A percentile compares a stretch with the other conserved stretches of the same genome.
Conservation (phyloP, 2,113 vertebrate species). For the Romanogobio albipinnatus region DNA sequence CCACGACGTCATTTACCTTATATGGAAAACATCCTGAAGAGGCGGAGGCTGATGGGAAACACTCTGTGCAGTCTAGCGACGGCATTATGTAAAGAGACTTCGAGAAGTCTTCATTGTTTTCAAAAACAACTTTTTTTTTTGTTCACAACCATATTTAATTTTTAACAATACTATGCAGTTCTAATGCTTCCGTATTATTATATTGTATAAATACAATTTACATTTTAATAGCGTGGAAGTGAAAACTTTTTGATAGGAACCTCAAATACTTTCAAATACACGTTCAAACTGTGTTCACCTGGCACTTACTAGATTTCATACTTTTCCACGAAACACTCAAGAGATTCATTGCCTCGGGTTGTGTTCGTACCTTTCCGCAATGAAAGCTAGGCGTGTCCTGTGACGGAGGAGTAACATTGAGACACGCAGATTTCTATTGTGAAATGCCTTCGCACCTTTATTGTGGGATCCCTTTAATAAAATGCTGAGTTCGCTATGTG, state of each 20-base stretch:
- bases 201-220: neutral
- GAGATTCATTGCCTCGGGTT: neutral
- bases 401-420: neutral
- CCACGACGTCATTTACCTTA: slow-evolving; percentile 78
- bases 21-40: slow-evolving; percentile 79
- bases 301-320: neutral
- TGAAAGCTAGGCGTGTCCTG: neutral
- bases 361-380: neutral
- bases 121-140: neutral
- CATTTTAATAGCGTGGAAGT: neutral
- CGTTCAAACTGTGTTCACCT: neutral
- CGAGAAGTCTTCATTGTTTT: slow-evolving; percentile 57
- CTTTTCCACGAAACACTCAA: neutral
- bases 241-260: neutral
- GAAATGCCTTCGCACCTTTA: neutral
- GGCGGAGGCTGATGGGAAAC: slow-evolving; percentile 76
- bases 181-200: neutral
- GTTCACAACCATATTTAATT: neutral
- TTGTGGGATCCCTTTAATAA: neutral
- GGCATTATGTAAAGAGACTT: slow-evolving; percentile 69
- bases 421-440: neutral
- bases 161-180: neutral
- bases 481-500: neutral
- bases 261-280: neutral
- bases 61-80: slow-evolving; percentile 48